Percentiles rank a stretch among this genome's conserved stretches.
These are phyloP conservation scores for Leucophora obtusa DNA, from an alignment of 2,888 invertebrate species.

Conservation along the genomic window DNA sequence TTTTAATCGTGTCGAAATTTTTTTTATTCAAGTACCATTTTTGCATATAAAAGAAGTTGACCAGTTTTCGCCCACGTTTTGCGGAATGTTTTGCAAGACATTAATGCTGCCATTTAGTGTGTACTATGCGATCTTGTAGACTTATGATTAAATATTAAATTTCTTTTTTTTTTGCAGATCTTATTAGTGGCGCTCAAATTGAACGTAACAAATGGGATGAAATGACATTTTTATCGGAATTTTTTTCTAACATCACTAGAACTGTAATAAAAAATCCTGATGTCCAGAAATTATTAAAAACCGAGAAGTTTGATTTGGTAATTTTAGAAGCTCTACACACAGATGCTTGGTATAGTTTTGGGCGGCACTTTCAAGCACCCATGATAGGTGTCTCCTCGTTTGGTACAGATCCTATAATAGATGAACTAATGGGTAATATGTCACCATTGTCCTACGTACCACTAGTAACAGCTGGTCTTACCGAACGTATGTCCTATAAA, in stretches of 20 bases:
- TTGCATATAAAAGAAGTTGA: too few species aligned
- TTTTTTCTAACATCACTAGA: conserved; percentile 16
- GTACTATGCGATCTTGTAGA: too few species aligned
- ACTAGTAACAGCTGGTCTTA: conserved; percentile 28
- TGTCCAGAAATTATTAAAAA: conserved; percentile 53
- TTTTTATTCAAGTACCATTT: too few species aligned
- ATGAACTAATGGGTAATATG: conserved; percentile 68
- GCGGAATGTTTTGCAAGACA: too few species aligned
- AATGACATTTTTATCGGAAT: conserved; percentile 9
- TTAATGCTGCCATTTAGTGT: too few species aligned
- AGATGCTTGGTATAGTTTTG: conserved; percentile 75
- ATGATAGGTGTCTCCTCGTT: conserved; percentile 69
- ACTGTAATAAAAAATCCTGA: conserved; percentile 24
- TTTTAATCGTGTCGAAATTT: too few species aligned
- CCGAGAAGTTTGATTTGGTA: conserved; percentile 71
- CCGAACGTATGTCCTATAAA: conserved; percentile 71
- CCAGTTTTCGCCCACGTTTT: too few species aligned
- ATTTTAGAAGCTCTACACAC: conserved; percentile 71
- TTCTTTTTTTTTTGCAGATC: conserved; percentile 29
- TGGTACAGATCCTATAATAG: conserved; percentile 65
- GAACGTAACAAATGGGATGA: conserved; percentile 33
- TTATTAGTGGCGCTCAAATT: background rate
- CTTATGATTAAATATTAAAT: too few species aligned
- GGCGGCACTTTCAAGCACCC: conserved; percentile 69
- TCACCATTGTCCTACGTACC: conserved; percentile 64